These are phyloP conservation scores for Sesia bembeciformis DNA, from an alignment of 2,888 invertebrate species.

Conservation along the genomic window DNA sequence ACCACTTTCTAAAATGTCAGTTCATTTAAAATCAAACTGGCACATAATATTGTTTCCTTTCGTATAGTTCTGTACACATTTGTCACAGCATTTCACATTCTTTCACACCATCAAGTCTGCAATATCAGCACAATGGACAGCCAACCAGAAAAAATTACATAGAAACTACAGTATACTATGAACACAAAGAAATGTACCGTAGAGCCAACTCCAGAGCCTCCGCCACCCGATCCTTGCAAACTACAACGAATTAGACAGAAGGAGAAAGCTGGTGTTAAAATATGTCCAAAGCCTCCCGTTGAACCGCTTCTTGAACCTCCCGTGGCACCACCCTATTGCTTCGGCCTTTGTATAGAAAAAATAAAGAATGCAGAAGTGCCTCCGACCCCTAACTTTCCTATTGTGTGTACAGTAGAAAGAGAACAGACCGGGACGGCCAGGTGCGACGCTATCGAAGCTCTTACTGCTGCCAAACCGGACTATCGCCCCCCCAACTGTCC, in stretches of 20 bases:
- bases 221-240: constrained; percentile 28
- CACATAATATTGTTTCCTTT: too few relatives aligned
- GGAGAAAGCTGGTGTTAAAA: constrained; percentile 32
- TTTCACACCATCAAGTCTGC: too few relatives aligned
- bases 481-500: constrained; percentile 29
- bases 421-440: constrained; percentile 24
- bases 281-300: constrained; percentile 31
- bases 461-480: constrained; percentile 18
- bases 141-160: too few relatives aligned
- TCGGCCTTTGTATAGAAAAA: constrained; percentile 39
- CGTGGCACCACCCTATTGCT: constrained; percentile 22
- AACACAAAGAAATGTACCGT: constrained; percentile 36
- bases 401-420: constrained; percentile 28
- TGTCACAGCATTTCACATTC: too few relatives aligned
- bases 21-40: too few relatives aligned
- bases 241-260: constrained; percentile 26
- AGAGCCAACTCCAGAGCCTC: constrained; percentile 23
- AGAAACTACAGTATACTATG: constrained; percentile 13
- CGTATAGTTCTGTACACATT: too few relatives aligned
- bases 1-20: too few relatives aligned
- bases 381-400: constrained; percentile 9
- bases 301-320: constrained; percentile 16
- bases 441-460: constrained; percentile 27
- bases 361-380: constrained; percentile 36
- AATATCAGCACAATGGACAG: too few relatives aligned